These are phyloP conservation scores for Crossoptilon crossoptilon DNA, from an alignment of 2,797 vertebrate species.

Conservation along the genomic window DNA sequence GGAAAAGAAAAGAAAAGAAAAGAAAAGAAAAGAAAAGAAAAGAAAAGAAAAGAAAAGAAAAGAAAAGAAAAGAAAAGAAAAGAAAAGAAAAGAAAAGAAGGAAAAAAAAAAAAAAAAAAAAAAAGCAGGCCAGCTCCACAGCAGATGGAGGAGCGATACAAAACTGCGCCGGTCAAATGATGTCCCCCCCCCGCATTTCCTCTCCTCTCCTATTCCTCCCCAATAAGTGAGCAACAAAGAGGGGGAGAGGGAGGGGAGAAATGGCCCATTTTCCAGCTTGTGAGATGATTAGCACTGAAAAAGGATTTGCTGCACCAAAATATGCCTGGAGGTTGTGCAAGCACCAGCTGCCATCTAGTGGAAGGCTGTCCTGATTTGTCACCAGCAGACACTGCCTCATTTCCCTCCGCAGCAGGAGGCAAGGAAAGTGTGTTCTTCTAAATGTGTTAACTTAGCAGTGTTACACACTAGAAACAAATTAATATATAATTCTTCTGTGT, in stretches of 20 bases:
- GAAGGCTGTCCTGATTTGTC: conserved; percentile 5
- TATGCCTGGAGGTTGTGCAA: conserved; percentile 59
- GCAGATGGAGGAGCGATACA: conserved; percentile 53
- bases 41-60: too few species aligned
- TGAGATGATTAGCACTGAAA: conserved; percentile 65
- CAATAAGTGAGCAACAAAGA: conserved; percentile 76
- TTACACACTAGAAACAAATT: conserved; percentile 77
- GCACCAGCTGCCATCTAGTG: conserved; percentile 84
- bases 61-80: neutral
- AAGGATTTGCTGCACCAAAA: conserved; percentile 50
- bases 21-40: neutral
- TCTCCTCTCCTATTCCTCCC: conserved; percentile 61
- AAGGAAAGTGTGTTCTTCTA: conserved; percentile 56
- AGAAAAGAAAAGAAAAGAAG: neutral
- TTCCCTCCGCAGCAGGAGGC: conserved; percentile 75
- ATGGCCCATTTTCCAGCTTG: conserved; percentile 76
- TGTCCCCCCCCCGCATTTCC: neutral
- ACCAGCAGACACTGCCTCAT: conserved; percentile 53
- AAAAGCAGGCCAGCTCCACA: neutral
- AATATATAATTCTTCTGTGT: conserved; percentile 80
- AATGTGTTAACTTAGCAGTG: conserved; percentile 76
- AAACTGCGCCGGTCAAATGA: neutral
- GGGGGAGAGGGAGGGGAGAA: conserved; percentile 65
- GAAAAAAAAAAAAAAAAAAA: too few species aligned
- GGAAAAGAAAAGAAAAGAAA: too few species aligned